Conservation (phyloP, 2,888 invertebrate genomes). For the Eupithecia insigniata region DNA sequence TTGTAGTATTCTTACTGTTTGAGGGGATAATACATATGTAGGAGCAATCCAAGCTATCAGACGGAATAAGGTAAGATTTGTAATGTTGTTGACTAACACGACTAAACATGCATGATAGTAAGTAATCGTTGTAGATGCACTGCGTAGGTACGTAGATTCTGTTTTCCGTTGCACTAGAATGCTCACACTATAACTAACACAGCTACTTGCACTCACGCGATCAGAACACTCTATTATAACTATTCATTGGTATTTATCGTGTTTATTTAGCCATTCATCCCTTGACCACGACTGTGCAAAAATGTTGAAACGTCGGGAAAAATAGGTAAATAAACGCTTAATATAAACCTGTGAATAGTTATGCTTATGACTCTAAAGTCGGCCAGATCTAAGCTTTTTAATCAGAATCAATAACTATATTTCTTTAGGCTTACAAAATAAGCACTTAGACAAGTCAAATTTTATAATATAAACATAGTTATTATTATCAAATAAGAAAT, state of each 20-base stretch:
- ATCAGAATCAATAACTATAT: too few relatives aligned
- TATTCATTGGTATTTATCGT: background rate
- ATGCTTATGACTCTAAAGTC: too few relatives aligned
- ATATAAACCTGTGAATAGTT: too few relatives aligned
- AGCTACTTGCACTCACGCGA: background rate
- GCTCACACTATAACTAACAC: background rate
- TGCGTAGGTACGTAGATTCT: background rate
- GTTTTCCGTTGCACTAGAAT: background rate
- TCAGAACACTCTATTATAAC: background rate
- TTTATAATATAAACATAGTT: too few relatives aligned
- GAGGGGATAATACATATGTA: background rate
- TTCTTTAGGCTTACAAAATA: too few relatives aligned
- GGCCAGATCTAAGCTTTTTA: too few relatives aligned
- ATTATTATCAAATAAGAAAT: too few relatives aligned
- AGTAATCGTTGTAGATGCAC: background rate
- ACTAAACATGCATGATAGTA: background rate
- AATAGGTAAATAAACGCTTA: too few relatives aligned
- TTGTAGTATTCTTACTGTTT: constrained; percentile 29
- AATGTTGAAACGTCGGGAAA: too few relatives aligned
- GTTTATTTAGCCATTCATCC: background rate
- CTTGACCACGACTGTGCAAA: background rate
- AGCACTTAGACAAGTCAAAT: too few relatives aligned
- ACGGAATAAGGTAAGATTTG: constrained; percentile 25
- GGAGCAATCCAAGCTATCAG: background rate
- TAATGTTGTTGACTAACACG: background rate